A percentile compares a stretch with the other conserved stretches of the same genome.
Evolutionary conservation across 2,113 vertebrate species (phyloP).

Genomic region (Xiphophorus maculatus): DNA sequence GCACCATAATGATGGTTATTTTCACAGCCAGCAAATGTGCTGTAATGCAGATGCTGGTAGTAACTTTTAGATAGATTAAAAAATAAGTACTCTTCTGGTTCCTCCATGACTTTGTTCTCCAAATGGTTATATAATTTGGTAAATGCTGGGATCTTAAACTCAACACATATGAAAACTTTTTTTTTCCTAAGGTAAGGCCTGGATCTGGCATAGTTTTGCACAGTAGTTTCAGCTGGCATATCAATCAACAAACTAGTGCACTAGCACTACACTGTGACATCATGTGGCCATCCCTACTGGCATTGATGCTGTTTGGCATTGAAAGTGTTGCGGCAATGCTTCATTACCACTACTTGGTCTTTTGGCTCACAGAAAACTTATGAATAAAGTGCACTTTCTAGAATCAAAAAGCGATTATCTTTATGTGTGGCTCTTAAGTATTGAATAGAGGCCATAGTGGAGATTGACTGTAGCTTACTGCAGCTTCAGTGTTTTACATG

Average conservation of each 20-base stretch:
- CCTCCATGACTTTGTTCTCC: too few species aligned
- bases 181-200: too few species aligned
- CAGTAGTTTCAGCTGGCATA: too few species aligned
- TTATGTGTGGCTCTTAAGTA: slow-evolving; percentile 13
- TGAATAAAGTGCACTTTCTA: slow-evolving; percentile 45
- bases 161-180: too few species aligned
- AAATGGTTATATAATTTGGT: too few species aligned
- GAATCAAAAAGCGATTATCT: slow-evolving; percentile 38
- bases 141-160: too few species aligned
- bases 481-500: slow-evolving; percentile 2
- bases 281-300: neutral
- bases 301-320: slow-evolving; percentile 31
- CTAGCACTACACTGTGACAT: too few species aligned
- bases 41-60: neutral
- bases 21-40: neutral
- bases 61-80: too few species aligned
- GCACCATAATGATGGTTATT: neutral
- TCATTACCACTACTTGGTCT: slow-evolving; percentile 25
- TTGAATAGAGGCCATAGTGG: slow-evolving; percentile 1
- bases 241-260: too few species aligned
- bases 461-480: slow-evolving; percentile 32
- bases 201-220: too few species aligned
- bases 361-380: slow-evolving; percentile 33
- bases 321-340: slow-evolving; percentile 54
- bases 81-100: too few species aligned